phyloP scores from a whole-genome alignment of 2,888 invertebrate species.

The Calliphora vomitoria region DNA sequence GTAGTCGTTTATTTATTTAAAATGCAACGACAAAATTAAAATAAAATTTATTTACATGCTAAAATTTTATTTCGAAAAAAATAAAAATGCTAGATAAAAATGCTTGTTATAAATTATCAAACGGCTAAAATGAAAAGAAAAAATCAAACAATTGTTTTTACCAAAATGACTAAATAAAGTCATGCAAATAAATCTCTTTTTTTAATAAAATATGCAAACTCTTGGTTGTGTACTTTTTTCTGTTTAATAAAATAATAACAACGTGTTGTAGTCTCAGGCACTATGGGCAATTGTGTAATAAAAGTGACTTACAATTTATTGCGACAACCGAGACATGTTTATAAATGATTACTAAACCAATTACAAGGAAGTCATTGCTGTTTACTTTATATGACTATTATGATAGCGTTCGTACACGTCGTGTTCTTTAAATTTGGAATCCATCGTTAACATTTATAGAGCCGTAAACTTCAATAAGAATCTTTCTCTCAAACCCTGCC shows the following conservation, averaged over 20 bases:
- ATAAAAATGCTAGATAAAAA: slow-evolving; percentile 42
- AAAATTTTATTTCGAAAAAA: slow-evolving; percentile 47
- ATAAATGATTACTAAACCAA: too few species aligned
- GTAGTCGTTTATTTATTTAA: slow-evolving; percentile 43
- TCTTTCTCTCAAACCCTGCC: too few species aligned
- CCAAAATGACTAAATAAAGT: slow-evolving; percentile 68
- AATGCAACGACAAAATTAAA: slow-evolving; percentile 23
- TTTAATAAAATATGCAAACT: slow-evolving; percentile 60
- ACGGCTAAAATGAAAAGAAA: slow-evolving; percentile 20
- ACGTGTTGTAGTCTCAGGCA: slow-evolving; percentile 21
- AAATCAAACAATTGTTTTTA: slow-evolving; percentile 47
- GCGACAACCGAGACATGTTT: too few species aligned
- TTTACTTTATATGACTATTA: too few species aligned
- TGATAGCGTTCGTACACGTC: too few species aligned
- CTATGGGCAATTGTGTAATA: slow-evolving; percentile 18
- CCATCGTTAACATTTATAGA: too few species aligned
- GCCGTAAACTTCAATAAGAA: too few species aligned
- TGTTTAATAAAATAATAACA: slow-evolving; percentile 12
- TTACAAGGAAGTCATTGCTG: too few species aligned
- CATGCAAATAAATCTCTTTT: slow-evolving; percentile 67
- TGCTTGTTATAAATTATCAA: slow-evolving; percentile 65
- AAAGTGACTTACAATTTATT: neutral
- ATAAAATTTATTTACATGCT: slow-evolving; percentile 49
- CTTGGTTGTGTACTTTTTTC: slow-evolving; percentile 22
- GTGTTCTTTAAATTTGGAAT: too few species aligned